phyloP scores from a whole-genome alignment of 2,797 vertebrate species.

The Carcharodon carcharias region DNA sequence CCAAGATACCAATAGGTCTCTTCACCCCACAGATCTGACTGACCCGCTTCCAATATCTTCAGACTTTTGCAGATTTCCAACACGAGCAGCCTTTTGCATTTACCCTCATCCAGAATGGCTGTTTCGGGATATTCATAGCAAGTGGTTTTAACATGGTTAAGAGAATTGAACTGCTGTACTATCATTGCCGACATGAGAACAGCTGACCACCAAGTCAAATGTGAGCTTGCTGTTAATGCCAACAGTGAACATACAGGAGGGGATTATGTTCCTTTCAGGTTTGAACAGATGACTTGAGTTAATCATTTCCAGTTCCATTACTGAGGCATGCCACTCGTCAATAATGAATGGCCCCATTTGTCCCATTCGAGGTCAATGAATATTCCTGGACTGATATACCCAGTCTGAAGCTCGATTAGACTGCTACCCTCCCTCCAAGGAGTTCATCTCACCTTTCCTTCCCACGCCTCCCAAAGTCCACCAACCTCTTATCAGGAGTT shows the following conservation, averaged over 20 bases:
- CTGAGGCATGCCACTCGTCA: neutral
- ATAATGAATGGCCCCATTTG: neutral
- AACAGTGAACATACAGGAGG: neutral
- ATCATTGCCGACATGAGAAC: neutral
- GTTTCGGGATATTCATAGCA: neutral
- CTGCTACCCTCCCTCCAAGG: neutral
- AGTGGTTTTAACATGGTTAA: neutral
- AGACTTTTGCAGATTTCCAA: neutral
- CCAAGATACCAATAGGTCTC: neutral
- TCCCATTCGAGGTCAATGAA: neutral
- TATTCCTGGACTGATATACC: too few species aligned
- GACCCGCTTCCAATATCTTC: neutral
- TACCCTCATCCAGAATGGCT: neutral
- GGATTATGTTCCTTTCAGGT: neutral
- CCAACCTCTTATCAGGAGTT: too few species aligned
- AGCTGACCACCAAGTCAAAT: neutral
- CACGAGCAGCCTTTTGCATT: neutral
- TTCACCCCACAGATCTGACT: neutral
- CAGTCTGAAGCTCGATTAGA: neutral
- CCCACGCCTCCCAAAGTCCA: neutral
- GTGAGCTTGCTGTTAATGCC: neutral
- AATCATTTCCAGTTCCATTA: neutral
- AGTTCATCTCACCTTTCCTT: neutral
- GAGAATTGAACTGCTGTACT: neutral
- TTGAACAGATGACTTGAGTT: neutral